These are phyloP conservation scores for Lepisosteus oculatus DNA, from an alignment of 2,113 vertebrate species.

Conservation along the genomic window DNA sequence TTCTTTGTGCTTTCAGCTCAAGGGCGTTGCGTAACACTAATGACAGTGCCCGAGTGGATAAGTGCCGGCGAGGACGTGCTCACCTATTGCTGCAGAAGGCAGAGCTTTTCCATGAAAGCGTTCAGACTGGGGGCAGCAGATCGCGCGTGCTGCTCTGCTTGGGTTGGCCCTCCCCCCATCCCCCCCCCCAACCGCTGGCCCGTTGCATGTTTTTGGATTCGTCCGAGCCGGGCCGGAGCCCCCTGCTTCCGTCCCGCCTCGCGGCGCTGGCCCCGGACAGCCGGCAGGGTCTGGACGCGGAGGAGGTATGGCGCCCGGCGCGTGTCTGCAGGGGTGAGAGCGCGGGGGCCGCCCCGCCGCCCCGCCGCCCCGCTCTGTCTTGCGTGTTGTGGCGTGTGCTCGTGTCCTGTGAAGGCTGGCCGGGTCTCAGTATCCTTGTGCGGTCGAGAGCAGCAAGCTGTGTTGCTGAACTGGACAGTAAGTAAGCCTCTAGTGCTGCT, in stretches of 20 bases:
- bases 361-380: no score
- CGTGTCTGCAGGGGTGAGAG: no score
- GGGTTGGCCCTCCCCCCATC: neutral
- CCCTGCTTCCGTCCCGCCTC: neutral
- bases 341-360: no score
- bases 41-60: conserved; percentile 53
- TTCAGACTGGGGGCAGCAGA: neutral
- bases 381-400: no score
- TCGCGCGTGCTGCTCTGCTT: neutral
- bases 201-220: neutral
- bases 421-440: no score
- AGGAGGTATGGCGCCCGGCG: no score
- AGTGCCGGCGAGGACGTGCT: conserved; percentile 46
- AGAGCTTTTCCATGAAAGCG: conserved; percentile 12
- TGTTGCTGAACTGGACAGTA: no score
- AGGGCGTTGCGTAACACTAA: conserved; percentile 55
- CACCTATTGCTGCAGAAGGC: conserved; percentile 25
- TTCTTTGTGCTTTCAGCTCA: conserved; percentile 45
- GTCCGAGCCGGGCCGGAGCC: neutral
- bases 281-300: neutral
- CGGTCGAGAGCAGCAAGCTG: no score
- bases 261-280: no score
- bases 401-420: no score
- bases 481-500: no score
- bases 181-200: no score